These are phyloP conservation scores for Tautogolabrus adspersus DNA, from an alignment of 2,113 vertebrate genomes.

Conservation along the genomic window DNA sequence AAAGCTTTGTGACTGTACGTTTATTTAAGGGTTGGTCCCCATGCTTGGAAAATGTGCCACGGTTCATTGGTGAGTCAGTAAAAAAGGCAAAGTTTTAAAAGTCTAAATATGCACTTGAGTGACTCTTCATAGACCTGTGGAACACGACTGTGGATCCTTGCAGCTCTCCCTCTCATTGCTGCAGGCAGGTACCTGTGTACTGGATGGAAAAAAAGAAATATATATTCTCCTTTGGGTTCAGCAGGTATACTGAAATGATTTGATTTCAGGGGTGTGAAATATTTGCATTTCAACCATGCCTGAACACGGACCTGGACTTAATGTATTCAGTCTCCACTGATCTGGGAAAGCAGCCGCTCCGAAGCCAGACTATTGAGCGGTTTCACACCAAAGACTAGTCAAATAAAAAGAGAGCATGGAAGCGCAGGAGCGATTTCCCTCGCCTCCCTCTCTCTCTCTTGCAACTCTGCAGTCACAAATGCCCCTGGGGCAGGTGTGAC, in stretches of 20 bases:
- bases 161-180: conserved; percentile 22
- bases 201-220: conserved; percentile 14
- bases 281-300: conserved; percentile 69
- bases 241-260: conserved; percentile 65
- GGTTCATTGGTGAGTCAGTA: conserved; percentile 7
- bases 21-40: background rate
- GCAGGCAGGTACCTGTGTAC: conserved; percentile 35
- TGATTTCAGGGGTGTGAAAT: conserved; percentile 57
- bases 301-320: conserved; percentile 56
- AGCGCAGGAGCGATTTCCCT: conserved; percentile 34
- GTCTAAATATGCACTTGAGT: conserved; percentile 18
- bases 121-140: conserved; percentile 3
- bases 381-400: conserved; percentile 66
- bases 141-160: conserved; percentile 25
- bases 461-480: background rate
- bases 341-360: conserved; percentile 54
- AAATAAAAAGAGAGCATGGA: conserved; percentile 52
- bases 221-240: conserved; percentile 57
- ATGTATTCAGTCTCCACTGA: conserved; percentile 67
- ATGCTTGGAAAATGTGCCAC: background rate
- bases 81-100: conserved; percentile 29
- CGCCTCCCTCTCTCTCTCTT: conserved; percentile 15
- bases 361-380: conserved; percentile 60
- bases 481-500: background rate
- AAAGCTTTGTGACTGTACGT: background rate